phyloP scores from a whole-genome alignment of 2,888 invertebrate genomes.

The Megaustenia siamemsis region DNA sequence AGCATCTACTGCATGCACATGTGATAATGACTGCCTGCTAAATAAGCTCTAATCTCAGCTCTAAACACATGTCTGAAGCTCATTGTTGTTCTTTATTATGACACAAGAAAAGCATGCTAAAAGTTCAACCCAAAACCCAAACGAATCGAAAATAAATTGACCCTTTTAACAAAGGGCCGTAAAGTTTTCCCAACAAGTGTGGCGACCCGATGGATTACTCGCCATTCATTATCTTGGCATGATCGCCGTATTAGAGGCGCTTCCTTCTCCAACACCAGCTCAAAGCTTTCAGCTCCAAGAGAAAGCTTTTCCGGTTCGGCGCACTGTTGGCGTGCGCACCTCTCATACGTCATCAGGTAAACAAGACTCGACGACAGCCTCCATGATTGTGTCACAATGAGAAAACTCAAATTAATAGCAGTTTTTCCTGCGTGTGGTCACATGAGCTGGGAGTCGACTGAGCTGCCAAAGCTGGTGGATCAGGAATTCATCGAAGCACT shows the following conservation, averaged over 20 bases:
- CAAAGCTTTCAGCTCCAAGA: constrained; percentile 32
- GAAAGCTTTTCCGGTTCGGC: constrained; percentile 41
- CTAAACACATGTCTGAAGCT: not conserved
- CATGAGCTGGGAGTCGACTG: not conserved
- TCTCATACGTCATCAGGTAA: constrained; percentile 28
- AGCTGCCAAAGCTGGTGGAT: not conserved
- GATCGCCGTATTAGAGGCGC: not conserved
- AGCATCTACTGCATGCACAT: too few relatives aligned
- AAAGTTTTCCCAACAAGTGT: constrained; percentile 24
- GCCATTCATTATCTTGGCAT: constrained; percentile 41
- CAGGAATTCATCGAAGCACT: not conserved
- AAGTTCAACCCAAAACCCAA: not conserved
- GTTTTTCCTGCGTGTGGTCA: constrained; percentile 31
- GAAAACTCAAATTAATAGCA: constrained; percentile 14
- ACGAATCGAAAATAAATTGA: constrained; percentile 38
- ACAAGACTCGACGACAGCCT: constrained; percentile 25
- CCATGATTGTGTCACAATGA: constrained; percentile 9
- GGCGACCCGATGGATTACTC: not conserved
- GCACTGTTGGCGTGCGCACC: constrained; percentile 28
- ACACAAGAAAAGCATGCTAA: not conserved
- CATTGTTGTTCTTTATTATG: not conserved
- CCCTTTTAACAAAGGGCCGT: constrained; percentile 14
- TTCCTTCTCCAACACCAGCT: not conserved
- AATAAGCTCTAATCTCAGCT: too few relatives aligned
- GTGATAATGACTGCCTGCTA: too few relatives aligned